phyloP scores from a whole-genome alignment of 2,113 vertebrate species.

The Bucco capensis region DNA sequence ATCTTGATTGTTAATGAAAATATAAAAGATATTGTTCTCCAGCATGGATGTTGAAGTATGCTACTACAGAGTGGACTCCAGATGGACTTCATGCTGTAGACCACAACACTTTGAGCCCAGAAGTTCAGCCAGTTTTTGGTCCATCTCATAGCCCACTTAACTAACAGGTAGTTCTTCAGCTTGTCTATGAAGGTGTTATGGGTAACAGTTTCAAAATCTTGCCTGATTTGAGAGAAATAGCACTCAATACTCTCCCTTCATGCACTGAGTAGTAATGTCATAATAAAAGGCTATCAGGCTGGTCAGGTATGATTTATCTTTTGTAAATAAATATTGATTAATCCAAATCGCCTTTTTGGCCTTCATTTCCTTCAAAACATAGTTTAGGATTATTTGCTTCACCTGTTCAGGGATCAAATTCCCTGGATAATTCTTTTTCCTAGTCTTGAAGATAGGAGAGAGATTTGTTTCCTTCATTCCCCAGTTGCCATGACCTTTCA shows the following conservation, averaged over 20 bases:
- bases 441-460: not conserved
- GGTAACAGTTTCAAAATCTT: not conserved
- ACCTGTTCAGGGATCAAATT: not conserved
- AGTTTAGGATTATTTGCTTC: not conserved
- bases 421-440: not conserved
- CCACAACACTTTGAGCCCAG: not conserved
- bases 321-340: not conserved
- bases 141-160: not conserved
- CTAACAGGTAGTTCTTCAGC: not conserved
- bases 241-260: not conserved
- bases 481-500: not conserved
- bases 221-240: not conserved
- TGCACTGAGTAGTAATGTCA: not conserved
- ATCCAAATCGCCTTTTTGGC: not conserved
- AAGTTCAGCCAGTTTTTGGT: not conserved
- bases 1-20: too few species aligned
- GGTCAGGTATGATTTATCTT: not conserved
- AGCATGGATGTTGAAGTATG: fast-evolving
- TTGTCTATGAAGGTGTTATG: not conserved
- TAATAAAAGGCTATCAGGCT: not conserved
- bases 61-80: not conserved
- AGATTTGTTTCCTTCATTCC: not conserved
- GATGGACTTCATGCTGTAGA: not conserved
- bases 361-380: not conserved
- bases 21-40: too few species aligned